Evolutionary conservation across 2,797 vertebrate genomes (phyloP).

Genomic region (Eospalax fontanierii): DNA sequence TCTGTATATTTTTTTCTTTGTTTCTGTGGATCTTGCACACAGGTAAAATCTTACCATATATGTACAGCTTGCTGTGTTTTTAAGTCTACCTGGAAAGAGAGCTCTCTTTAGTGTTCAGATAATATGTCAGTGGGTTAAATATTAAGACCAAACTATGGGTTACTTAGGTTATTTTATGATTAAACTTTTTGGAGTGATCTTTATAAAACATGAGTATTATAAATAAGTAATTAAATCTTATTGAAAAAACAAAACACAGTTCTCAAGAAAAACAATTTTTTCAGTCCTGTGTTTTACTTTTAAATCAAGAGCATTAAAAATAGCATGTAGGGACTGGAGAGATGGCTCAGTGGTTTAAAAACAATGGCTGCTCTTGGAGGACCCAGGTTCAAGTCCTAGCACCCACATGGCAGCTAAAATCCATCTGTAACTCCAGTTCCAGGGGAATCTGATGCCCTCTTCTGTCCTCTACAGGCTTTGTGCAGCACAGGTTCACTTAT

Average conservation of each 20-base stretch:
- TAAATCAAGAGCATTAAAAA: slow-evolving; percentile 2
- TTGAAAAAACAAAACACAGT: slow-evolving; percentile 24
- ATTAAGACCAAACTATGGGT: neutral
- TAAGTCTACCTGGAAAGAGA: slow-evolving; percentile 38
- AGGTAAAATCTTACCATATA: slow-evolving; percentile 90
- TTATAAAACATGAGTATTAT: slow-evolving; percentile 47
- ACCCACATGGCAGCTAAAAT: no score
- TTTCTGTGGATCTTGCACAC: slow-evolving; percentile 95
- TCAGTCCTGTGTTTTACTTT: slow-evolving; percentile 53
- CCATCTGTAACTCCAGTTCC: no score
- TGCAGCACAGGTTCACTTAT: no score
- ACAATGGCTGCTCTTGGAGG: no score
- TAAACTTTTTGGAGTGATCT: slow-evolving; percentile 44
- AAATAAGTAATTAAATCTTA: slow-evolving; percentile 52
- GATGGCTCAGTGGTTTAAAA: no score
- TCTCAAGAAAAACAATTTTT: slow-evolving; percentile 6
- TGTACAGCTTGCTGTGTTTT: slow-evolving; percentile 65
- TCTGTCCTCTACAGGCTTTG: no score
- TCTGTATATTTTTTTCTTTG: slow-evolving; percentile 96
- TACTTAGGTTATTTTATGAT: slow-evolving; percentile 52
- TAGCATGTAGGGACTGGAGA: no score
- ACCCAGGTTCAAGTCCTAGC: no score
- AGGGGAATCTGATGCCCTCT: no score
- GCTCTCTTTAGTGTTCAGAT: slow-evolving; percentile 66
- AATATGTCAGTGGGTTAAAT: slow-evolving; percentile 36